Percentiles rank a stretch among this genome's conserved stretches.
Evolutionary conservation across 2,797 vertebrate species (phyloP).

Genomic region (Chrosomus eos): DNA sequence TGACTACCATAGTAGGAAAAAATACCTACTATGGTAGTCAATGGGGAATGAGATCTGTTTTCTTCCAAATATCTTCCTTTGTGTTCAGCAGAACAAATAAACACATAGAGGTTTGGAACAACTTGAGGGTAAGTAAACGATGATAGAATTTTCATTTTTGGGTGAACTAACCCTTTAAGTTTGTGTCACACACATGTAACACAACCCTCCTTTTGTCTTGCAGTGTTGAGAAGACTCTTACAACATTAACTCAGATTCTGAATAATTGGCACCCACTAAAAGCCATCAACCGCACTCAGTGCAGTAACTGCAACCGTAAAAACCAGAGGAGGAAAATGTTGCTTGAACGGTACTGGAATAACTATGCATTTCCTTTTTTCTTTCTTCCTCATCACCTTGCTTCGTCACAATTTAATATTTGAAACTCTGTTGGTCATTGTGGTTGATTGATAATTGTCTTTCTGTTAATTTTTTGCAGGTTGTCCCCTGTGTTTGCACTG

Average conservation of each 20-base stretch:
- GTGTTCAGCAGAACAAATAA: no score
- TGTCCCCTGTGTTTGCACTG: constrained; percentile 83
- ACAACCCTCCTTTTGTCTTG: neutral
- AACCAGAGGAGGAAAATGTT: constrained; percentile 84
- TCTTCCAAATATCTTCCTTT: no score
- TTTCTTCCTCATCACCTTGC: neutral
- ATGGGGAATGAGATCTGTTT: no score
- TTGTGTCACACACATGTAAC: neutral
- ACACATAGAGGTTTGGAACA: no score
- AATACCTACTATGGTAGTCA: no score
- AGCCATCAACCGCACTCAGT: constrained; percentile 80
- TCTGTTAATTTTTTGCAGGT: constrained; percentile 66
- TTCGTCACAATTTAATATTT: neutral
- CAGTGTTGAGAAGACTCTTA: constrained; percentile 82
- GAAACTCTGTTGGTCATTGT: neutral
- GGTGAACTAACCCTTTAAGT: no score
- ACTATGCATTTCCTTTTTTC: neutral
- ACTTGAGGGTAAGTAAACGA: no score
- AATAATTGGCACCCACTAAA: constrained; percentile 88
- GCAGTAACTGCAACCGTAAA: constrained; percentile 81
- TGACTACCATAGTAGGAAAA: no score
- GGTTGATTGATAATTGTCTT: neutral
- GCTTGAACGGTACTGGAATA: constrained; percentile 80
- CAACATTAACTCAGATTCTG: constrained; percentile 84
- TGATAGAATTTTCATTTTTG: no score